phyloP scores from a whole-genome alignment of 2,113 vertebrate species.

The Rhinolophus sinicus region DNA sequence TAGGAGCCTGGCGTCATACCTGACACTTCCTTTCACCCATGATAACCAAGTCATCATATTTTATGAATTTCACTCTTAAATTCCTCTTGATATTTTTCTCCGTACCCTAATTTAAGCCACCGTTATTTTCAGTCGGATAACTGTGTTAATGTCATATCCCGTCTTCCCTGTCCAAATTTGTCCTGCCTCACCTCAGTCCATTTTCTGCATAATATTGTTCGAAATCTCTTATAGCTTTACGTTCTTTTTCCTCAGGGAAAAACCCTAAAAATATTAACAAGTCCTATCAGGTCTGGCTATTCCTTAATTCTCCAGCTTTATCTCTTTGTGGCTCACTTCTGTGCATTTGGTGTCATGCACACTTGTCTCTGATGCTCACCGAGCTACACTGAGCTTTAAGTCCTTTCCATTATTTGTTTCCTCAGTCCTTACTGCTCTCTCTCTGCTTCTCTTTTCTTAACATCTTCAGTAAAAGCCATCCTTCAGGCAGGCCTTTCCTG shows the following conservation, averaged over 20 bases:
- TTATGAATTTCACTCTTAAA: neutral
- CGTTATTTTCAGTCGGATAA: neutral
- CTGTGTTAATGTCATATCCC: neutral
- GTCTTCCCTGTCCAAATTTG: neutral
- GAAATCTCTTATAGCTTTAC: neutral
- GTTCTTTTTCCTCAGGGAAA: neutral
- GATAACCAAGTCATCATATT: neutral
- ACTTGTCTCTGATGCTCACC: too few relatives aligned
- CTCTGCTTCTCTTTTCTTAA: neutral
- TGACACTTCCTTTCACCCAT: neutral
- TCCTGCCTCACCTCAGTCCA: too few relatives aligned
- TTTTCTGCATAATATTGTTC: neutral
- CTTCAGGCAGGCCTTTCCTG: neutral
- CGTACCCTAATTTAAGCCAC: neutral
- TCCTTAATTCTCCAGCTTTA: neutral
- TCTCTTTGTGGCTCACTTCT: neutral
- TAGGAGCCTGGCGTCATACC: neutral
- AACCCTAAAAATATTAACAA: neutral
- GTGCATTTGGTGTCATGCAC: neutral
- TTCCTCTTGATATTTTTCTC: neutral
- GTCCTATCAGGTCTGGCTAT: accelerated
- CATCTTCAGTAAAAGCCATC: neutral
- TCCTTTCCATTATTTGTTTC: neutral
- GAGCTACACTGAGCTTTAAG: neutral
- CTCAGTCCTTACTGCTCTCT: neutral